A percentile compares a stretch with the other conserved stretches of the same genome.
These are phyloP conservation scores for Pandemis heparana DNA, from an alignment of 2,888 invertebrate species.

Conservation along the genomic window DNA sequence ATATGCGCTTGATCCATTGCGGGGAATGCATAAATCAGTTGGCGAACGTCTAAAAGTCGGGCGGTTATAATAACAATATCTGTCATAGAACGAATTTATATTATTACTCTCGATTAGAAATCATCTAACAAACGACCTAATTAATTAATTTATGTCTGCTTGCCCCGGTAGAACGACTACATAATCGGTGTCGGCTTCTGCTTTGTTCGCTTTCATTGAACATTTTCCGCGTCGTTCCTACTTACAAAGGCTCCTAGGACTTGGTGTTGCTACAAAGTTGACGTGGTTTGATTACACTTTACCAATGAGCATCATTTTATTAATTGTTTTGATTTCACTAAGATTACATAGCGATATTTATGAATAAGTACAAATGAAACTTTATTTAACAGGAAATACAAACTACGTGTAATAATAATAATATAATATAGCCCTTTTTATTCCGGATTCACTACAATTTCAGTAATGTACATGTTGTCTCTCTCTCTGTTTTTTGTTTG, in stretches of 20 bases:
- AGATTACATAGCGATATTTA: too few species aligned
- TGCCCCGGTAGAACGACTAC: slow-evolving; percentile 12
- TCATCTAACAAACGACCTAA: slow-evolving; percentile 33
- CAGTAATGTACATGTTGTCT: too few species aligned
- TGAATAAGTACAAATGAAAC: too few species aligned
- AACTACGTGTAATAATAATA: too few species aligned
- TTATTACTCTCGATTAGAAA: slow-evolving; percentile 27
- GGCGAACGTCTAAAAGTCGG: slow-evolving; percentile 23
- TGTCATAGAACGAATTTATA: slow-evolving; percentile 26
- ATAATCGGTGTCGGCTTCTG: slow-evolving; percentile 27
- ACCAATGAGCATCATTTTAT: too few species aligned
- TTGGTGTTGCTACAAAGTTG: neutral
- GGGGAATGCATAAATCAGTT: slow-evolving; percentile 31
- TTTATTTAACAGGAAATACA: too few species aligned
- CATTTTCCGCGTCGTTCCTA: neutral
- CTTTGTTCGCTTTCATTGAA: slow-evolving; percentile 12
- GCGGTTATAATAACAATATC: slow-evolving; percentile 27
- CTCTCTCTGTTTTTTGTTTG: too few species aligned
- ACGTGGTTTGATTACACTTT: neutral
- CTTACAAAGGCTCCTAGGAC: neutral
- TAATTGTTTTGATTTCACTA: too few species aligned
- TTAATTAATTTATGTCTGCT: slow-evolving; percentile 31
- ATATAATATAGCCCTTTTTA: too few species aligned
- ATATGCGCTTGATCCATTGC: slow-evolving; percentile 30
- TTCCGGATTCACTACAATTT: too few species aligned